Percentiles rank a stretch among this genome's conserved stretches.
Evolutionary conservation across 2,797 vertebrate species (phyloP).

Genomic region (Valencia hispanica): DNA sequence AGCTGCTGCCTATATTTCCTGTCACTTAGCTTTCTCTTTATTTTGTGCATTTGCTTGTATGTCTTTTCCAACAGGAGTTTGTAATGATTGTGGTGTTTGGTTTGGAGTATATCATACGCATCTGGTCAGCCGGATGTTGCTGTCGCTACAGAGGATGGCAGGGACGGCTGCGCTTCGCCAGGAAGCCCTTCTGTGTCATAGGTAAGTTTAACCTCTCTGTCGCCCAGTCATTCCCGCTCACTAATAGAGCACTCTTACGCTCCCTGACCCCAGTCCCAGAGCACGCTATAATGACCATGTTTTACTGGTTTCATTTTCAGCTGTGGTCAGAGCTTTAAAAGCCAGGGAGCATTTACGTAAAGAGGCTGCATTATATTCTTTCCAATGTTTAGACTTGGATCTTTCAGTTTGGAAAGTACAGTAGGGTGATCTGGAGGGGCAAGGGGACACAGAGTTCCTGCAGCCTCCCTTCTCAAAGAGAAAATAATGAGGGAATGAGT

Average conservation of each 20-base stretch:
- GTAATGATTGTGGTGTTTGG: conserved; percentile 99
- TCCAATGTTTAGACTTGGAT: conserved; percentile 67
- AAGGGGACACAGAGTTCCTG: conserved; percentile 27
- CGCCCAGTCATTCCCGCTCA: not conserved
- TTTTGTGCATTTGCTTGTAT: not conserved
- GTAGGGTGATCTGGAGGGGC: conserved; percentile 7
- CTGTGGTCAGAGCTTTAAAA: conserved; percentile 60
- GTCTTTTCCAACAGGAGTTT: conserved; percentile 85
- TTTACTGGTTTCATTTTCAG: conserved; percentile 52
- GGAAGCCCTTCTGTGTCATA: conserved; percentile 96
- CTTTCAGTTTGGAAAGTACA: conserved; percentile 45
- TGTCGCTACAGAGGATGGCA: conserved; percentile 98
- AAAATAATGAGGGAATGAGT: too few relatives aligned
- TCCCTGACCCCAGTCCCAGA: conserved; percentile 22
- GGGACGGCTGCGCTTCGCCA: conserved; percentile 91
- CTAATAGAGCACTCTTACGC: conserved; percentile 12
- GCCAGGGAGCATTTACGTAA: conserved; percentile 51
- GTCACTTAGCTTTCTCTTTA: not conserved
- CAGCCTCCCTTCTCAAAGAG: not conserved
- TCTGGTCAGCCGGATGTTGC: conserved; percentile 98
- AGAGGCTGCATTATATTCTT: conserved; percentile 59
- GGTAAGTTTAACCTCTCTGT: conserved; percentile 77
- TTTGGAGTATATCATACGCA: conserved; percentile 93
- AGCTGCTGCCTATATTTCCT: not conserved
- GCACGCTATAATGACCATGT: conserved; percentile 41